These are phyloP conservation scores for Trematomus bernacchii DNA, from an alignment of 2,797 vertebrate genomes.

Conservation along the genomic window DNA sequence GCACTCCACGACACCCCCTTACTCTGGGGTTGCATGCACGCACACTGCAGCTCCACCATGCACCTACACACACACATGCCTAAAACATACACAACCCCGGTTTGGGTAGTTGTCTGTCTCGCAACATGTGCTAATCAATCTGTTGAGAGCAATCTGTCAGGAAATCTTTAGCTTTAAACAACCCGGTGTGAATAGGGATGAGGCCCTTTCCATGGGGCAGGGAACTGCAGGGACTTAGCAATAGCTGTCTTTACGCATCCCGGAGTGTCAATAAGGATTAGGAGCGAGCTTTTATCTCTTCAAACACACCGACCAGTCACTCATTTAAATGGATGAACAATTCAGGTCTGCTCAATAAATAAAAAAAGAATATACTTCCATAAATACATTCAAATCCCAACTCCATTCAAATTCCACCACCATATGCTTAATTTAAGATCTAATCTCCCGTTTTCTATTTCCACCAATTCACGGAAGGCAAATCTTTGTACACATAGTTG, in stretches of 20 bases:
- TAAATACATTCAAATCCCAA: conserved; percentile 88
- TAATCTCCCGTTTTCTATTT: conserved; percentile 86
- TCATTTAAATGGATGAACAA: conserved; percentile 88
- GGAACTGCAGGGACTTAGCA: conserved; percentile 83
- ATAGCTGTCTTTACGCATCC: conserved; percentile 85
- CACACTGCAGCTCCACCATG: conserved; percentile 1
- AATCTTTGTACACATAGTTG: conserved; percentile 85
- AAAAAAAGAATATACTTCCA: conserved; percentile 81
- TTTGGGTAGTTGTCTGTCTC: conserved; percentile 76
- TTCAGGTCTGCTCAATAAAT: conserved; percentile 84
- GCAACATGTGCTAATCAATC: conserved; percentile 87
- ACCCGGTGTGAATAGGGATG: conserved; percentile 80
- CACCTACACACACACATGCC: conserved; percentile 39
- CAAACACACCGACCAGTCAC: conserved; percentile 87
- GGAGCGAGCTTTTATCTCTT: conserved; percentile 87
- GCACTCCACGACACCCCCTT: conserved; percentile 58
- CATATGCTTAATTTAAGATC: conserved; percentile 87
- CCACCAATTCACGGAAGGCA: conserved; percentile 80
- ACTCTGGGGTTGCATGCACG: conserved; percentile 37
- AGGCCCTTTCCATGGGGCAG: conserved; percentile 80
- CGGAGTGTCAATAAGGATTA: conserved; percentile 90
- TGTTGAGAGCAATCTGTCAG: conserved; percentile 87
- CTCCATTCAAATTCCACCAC: conserved; percentile 85
- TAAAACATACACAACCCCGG: conserved; percentile 52
- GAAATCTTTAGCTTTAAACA: conserved; percentile 89